These are phyloP conservation scores for Ardeotis arabs DNA, from an alignment of 2,113 vertebrate species.

Conservation along the genomic window DNA sequence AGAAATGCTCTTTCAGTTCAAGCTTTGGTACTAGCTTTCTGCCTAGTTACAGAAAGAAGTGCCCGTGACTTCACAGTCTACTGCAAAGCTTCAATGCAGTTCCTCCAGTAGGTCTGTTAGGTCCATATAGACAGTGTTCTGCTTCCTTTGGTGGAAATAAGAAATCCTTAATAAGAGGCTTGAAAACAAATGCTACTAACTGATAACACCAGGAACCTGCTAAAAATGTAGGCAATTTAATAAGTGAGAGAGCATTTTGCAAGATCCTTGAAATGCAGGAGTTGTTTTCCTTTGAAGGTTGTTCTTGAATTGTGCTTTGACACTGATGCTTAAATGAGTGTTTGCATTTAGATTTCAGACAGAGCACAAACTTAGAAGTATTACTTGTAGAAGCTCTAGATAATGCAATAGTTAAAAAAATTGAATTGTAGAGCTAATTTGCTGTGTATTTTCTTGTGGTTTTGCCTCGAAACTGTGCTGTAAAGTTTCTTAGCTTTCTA, in stretches of 20 bases:
- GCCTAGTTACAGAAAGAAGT: not conserved
- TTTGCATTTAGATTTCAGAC: not conserved
- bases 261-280: not conserved
- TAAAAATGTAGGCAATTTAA: not conserved
- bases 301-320: not conserved
- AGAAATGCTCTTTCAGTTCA: not conserved
- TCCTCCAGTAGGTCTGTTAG: not conserved
- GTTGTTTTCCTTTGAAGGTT: not conserved
- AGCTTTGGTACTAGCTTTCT: not conserved
- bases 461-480: not conserved
- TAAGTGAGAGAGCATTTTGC: not conserved
- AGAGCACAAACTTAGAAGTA: not conserved
- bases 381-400: not conserved
- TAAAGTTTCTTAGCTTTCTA: not conserved
- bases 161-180: not conserved
- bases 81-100: not conserved
- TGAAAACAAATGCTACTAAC: not conserved
- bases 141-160: not conserved
- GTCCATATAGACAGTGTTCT: not conserved
- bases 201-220: not conserved
- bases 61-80: not conserved
- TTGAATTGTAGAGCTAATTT: not conserved
- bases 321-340: not conserved
- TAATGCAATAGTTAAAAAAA: not conserved
- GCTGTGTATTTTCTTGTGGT: not conserved